phyloP scores from a whole-genome alignment of 35 echinoderm and acorn worm species.

The Amphiura filiformis region DNA sequence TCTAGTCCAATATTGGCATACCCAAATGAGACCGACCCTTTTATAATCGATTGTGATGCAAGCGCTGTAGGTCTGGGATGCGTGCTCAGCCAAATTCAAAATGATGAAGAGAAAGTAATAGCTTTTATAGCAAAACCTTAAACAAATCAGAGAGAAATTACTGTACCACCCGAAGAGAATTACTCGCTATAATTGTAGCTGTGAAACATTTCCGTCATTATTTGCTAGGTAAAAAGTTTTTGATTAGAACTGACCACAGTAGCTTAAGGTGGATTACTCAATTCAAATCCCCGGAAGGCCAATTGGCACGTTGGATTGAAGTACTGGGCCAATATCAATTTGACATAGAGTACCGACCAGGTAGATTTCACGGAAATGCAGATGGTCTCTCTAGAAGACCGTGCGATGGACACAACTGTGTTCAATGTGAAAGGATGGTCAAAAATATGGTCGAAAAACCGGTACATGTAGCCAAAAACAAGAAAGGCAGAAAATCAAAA shows the following conservation, averaged over 20 bases:
- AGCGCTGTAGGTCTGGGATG: constrained; percentile 30
- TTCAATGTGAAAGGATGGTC: neutral
- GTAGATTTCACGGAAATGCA: constrained; percentile 34
- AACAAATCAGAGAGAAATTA: constrained; percentile 44
- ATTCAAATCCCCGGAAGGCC: constrained; percentile 33
- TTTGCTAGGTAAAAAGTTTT: constrained; percentile 36
- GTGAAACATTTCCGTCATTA: constrained; percentile 64
- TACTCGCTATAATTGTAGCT: constrained; percentile 38
- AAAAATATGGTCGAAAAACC: neutral
- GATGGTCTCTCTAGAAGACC: constrained; percentile 40
- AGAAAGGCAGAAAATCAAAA: neutral
- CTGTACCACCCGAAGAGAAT: constrained; percentile 40
- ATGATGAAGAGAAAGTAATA: constrained; percentile 49
- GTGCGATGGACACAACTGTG: neutral
- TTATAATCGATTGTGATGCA: constrained; percentile 64
- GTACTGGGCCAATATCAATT: constrained; percentile 46
- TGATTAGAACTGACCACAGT: constrained; percentile 59
- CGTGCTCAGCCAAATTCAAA: constrained; percentile 48
- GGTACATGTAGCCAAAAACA: neutral
- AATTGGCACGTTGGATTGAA: constrained; percentile 52
- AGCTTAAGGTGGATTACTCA: constrained; percentile 36
- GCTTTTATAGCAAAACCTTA: constrained; percentile 42
- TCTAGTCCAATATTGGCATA: constrained; percentile 34
- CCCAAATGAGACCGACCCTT: neutral
- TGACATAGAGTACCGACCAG: constrained; percentile 34